Base-by-base conservation (phyloP, 2,888 invertebrate genomes). In the Nipponacmea schrenckii region DNA sequence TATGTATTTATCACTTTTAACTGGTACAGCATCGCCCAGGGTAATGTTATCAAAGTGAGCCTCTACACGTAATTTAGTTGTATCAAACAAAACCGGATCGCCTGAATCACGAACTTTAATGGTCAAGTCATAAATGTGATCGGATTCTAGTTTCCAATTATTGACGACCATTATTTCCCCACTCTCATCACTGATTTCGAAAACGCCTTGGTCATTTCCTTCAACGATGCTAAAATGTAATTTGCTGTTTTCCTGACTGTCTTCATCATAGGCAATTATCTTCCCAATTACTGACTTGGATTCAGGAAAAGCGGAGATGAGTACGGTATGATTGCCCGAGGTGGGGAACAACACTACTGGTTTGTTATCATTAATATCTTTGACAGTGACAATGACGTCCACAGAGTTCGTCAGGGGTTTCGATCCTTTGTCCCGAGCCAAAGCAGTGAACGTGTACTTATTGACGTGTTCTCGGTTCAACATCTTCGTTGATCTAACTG, bases 21-120 rank as follows among this genome's bases (percentile, higher is more conserved):
- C 56, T 0, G 68, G 63, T 44, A 62, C 67, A 20, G n/a, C 68
- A 14, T 24, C 64, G 0, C 44, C 7, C 15, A 64, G 20, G 14
- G 76, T 74, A n/a, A 45, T 20, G 70, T 78, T 78, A 44, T 67
- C 72, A 62, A 72, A 76, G 48, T 69, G 64, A 15, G 75, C 76
- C 17, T 76, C 74, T 14, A 78, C 70, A 66, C 70, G 67, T 3
- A 78, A 64, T 15, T 71, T 70, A 14, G 78, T 74, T 2, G 73
- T 71, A 12, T 75, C 67, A 50, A 66, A 69, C 27, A 73, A 65
- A 7, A 73, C 71, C 8, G 72, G 72, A 27, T n/a, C 31, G 2
- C 76, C 74, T 10, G 62, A 31, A 50, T 78, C 78, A 27, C 69
- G 67, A 7, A 76, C 78, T 48, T 66, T 74, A 15, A 78, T 66